Percentiles rank a stretch among this genome's conserved stretches.
Conservation (phyloP, 2,888 invertebrate species). For the Lampropteryx suffumata region DNA sequence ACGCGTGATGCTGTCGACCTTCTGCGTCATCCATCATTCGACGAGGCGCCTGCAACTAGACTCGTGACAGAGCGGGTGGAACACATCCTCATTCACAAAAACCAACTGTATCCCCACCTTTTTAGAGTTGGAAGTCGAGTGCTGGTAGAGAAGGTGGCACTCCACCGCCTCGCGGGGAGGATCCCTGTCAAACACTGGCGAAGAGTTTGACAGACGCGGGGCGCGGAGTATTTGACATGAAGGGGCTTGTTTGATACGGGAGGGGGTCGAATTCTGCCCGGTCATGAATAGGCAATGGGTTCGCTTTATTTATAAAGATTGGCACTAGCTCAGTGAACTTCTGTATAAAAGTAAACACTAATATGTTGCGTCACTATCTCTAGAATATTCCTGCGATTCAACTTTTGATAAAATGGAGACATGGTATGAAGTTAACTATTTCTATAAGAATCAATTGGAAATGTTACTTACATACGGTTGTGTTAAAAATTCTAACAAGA, state of each 20-base stretch:
- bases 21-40: constrained; percentile 83
- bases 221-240: constrained; percentile 83
- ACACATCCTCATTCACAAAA: constrained; percentile 30
- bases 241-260: constrained; percentile 83
- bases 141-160: constrained; percentile 61
- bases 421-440: no score
- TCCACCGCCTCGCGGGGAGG: constrained; percentile 79
- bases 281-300: constrained; percentile 83
- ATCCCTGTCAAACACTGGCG: constrained; percentile 82
- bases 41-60: constrained; percentile 82
- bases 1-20: constrained; percentile 82
- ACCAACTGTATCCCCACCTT: constrained; percentile 32
- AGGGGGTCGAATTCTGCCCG: constrained; percentile 75
- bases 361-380: not conserved
- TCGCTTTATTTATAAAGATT: constrained; percentile 82
- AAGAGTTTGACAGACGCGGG: constrained; percentile 83
- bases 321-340: constrained; percentile 72
- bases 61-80: constrained; percentile 71
- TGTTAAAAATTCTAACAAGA: not conserved
- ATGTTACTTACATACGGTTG: no score
- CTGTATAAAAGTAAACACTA: constrained; percentile 41
- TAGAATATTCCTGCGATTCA: no score
- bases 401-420: no score
- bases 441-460: no score
- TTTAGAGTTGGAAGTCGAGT: constrained; percentile 40